Conservation (phyloP, 2,113 vertebrate genomes). For the Ctenomys sociabilis region DNA sequence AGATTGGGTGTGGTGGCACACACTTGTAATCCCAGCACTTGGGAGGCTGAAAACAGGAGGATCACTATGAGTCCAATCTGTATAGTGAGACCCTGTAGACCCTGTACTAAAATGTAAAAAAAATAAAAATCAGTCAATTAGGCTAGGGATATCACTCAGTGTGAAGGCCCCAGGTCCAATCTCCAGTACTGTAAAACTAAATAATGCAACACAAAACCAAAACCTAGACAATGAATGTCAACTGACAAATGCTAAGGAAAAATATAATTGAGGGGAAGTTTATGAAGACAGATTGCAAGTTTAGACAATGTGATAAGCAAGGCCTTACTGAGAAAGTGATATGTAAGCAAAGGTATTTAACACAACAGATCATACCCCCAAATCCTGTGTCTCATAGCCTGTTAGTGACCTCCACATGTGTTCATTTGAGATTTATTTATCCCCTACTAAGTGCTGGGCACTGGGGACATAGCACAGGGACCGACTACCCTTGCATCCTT, state of each 20-base stretch:
- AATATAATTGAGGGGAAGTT: constrained; percentile 13
- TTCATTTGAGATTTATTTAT: constrained; percentile 18
- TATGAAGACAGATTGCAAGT: not conserved
- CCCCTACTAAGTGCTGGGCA: not conserved
- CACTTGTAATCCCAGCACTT: too few species aligned
- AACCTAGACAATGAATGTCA: not conserved
- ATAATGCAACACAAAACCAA: not conserved
- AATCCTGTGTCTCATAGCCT: constrained; percentile 45
- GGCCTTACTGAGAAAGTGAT: not conserved
- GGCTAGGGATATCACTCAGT: not conserved
- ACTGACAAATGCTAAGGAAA: constrained; percentile 40
- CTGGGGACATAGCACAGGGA: not conserved
- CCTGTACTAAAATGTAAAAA: too few species aligned
- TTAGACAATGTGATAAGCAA: not conserved
- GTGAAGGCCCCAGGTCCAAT: not conserved
- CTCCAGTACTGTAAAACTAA: not conserved
- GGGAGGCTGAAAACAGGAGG: too few species aligned
- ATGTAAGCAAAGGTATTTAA: constrained; percentile 32
- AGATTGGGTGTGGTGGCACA: too few species aligned
- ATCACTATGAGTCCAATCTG: too few species aligned
- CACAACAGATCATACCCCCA: not conserved
- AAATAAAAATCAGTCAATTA: not conserved
- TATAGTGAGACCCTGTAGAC: too few species aligned
- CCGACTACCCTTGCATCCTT: not conserved
- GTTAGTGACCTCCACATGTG: constrained; percentile 22